Conservation (phyloP, 2,113 vertebrate genomes). For the Corvus moneduloides region DNA sequence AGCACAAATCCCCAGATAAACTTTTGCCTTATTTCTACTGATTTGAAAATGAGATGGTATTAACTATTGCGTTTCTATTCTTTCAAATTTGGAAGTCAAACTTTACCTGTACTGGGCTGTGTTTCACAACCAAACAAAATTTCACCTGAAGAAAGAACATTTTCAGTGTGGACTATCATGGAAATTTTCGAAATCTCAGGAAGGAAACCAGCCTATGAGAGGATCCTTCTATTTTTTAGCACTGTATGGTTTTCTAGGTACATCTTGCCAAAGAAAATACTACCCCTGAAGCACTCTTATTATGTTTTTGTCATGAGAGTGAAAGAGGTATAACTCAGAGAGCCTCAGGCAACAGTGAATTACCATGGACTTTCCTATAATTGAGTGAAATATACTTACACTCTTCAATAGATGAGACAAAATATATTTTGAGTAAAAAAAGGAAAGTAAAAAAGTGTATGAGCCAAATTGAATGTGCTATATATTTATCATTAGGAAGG, state of each 20-base stretch:
- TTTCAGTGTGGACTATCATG: not conserved
- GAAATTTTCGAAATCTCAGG: not conserved
- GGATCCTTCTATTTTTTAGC: not conserved
- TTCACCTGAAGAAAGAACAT: not conserved
- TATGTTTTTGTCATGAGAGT: slow-evolving; percentile 60
- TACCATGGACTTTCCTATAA: slow-evolving; percentile 55
- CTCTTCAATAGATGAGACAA: slow-evolving; percentile 34
- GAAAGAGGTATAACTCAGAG: slow-evolving; percentile 55
- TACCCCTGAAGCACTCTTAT: slow-evolving; percentile 28
- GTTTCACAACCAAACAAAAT: not conserved
- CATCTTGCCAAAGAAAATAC: not conserved
- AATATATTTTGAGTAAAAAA: slow-evolving; percentile 49
- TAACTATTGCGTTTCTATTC: not conserved
- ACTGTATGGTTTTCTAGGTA: not conserved
- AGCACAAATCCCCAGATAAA: not conserved
- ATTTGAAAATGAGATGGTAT: not conserved
- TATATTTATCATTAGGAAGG: not conserved
- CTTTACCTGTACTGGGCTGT: not conserved
- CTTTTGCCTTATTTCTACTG: not conserved
- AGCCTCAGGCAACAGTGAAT: slow-evolving; percentile 49
- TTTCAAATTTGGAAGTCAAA: not conserved
- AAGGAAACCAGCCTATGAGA: not conserved
- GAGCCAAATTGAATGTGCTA: slow-evolving; percentile 21
- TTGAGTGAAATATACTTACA: slow-evolving; percentile 63
- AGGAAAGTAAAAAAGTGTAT: not conserved